These are phyloP conservation scores for Heliocidaris tuberculata DNA, from an alignment of 35 echinoderm and acorn worm species.

Conservation along the genomic window DNA sequence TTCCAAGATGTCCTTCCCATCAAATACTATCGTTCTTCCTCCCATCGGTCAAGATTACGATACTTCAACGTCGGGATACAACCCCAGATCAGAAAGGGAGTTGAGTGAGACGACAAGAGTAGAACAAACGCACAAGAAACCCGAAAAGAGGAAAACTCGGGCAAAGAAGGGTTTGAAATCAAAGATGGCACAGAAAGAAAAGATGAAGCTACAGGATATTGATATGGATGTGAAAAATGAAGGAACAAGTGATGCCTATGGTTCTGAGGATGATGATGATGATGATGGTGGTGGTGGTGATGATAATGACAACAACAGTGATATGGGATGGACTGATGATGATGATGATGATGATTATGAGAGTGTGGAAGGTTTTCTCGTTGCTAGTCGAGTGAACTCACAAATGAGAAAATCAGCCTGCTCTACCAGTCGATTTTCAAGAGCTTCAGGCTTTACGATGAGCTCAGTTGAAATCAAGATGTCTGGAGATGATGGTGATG, in stretches of 20 bases:
- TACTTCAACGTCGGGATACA: not conserved
- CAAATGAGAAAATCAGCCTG: slow-evolving; percentile 2
- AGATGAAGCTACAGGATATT: not conserved
- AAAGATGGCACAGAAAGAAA: not conserved
- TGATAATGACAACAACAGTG: not conserved
- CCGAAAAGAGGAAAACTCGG: not conserved
- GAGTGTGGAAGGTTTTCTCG: not conserved
- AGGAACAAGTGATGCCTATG: no score
- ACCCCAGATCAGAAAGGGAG: not conserved
- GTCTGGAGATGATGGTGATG: slow-evolving; percentile 15
- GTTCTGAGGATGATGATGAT: no score
- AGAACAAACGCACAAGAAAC: not conserved
- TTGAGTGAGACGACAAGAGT: not conserved
- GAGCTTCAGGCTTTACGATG: not conserved
- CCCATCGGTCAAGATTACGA: not conserved
- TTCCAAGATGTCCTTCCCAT: not conserved
- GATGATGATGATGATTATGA: not conserved
- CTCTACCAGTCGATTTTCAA: not conserved
- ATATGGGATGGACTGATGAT: not conserved
- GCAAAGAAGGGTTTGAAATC: not conserved
- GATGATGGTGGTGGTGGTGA: not conserved
- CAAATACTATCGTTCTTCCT: not conserved
- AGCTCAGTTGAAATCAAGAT: slow-evolving; percentile 19
- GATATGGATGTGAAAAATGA: not conserved
- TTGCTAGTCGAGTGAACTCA: not conserved